Percentiles rank a stretch among this genome's conserved stretches.
Conservation (phyloP, 2,888 invertebrate genomes). For the Zonitis immaculata region DNA sequence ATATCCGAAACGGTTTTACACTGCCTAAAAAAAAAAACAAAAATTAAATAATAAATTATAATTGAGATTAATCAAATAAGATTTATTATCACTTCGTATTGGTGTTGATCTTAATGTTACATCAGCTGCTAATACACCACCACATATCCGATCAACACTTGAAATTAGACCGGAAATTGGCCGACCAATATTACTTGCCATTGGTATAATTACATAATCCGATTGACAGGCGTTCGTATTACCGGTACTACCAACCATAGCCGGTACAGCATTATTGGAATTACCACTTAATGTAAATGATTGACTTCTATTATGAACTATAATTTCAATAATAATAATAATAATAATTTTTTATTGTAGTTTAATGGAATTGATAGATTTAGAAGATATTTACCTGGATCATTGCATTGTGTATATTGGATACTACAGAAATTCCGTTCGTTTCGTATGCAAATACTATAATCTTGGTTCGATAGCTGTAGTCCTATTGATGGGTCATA, state of each 20-base stretch:
- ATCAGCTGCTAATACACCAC: conserved; percentile 74
- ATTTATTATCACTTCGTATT: conserved; percentile 74
- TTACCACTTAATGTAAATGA: conserved; percentile 77
- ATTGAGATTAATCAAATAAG: no score
- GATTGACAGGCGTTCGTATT: conserved; percentile 65
- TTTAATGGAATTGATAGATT: no score
- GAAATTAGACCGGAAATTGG: conserved; percentile 54
- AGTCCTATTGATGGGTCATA: conserved; percentile 70
- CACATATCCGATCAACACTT: conserved; percentile 78
- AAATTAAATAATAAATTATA: background rate
- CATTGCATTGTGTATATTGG: conserved; percentile 72
- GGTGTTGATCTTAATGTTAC: conserved; percentile 63
- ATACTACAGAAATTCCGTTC: conserved; percentile 85
- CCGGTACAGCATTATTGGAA: conserved; percentile 62
- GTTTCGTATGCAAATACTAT: conserved; percentile 77
- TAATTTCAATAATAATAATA: conserved; percentile 22
- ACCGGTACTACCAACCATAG: conserved; percentile 66
- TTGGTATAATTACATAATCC: conserved; percentile 78
- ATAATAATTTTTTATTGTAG: background rate
- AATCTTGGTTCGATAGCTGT: conserved; percentile 84
- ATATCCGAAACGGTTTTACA: conserved; percentile 73
- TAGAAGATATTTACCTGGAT: conserved; percentile 44
- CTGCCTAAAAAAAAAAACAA: conserved; percentile 55
- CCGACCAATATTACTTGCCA: conserved; percentile 65
- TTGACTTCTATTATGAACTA: conserved; percentile 66